Evolutionary conservation across 2,888 invertebrate species (phyloP), one percentile per base, ranked within the genome.

Genomic region (Zaprionus lineosus): DNA sequence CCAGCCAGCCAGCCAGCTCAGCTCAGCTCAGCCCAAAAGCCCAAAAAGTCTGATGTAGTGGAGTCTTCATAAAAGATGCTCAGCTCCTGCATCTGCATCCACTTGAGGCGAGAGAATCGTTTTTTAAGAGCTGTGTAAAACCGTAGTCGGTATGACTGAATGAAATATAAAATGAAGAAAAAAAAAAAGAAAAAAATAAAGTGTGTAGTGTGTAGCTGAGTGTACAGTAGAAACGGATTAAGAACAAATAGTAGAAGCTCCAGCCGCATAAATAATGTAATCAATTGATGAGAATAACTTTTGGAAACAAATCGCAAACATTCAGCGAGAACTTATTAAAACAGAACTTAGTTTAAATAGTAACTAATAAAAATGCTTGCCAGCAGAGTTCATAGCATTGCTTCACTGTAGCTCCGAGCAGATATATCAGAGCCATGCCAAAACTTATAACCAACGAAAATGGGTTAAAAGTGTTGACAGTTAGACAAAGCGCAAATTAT

Each of bases 401-500:
- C 2, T 50, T 9, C 2, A 60, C 77, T 72, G 66, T 76, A 53
- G 18, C 19, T 28, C 3, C 26, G 21, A 52, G 47, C 44, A 53
- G 65, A 56, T 62, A 66, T 51, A 57, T 51, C 14, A 48, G 58
- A 41, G 18, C 33, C 15, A 39, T 63, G 4, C 56, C 59, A 59
- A 66, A 74, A 73, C 73, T 70, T 70, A 79, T 74, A 67, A 59
- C 52, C 60, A 33, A 50, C 67, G 60, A 63, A 77, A 81, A 78
- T 81, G 78, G 78, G 78, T 78, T 81, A 78, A 81, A 81, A 78
- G 78, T 78, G 82, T 78, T 78, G 78, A 78, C 78, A 81, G 75
- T 81, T 71, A 75, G 61, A 75, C 75, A 81, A 81, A 71, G 71
- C 81, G 78, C 67, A 79, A 81, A 81, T 79, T 79, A 78, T 76